Evolutionary conservation across 2,113 vertebrate species (phyloP).

Genomic region (Tetrao urogallus): DNA sequence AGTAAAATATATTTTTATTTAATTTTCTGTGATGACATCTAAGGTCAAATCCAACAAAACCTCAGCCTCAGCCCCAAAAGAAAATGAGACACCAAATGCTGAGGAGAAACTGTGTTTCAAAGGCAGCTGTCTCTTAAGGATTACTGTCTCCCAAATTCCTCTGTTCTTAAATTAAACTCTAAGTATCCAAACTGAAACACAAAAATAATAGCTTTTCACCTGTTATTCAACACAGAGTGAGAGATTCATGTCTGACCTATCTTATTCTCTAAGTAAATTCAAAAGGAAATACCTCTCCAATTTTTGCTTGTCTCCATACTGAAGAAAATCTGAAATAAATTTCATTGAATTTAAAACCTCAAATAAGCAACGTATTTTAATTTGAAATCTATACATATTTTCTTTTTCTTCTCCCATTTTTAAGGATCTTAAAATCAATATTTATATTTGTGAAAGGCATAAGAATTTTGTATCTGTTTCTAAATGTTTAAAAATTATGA

Average conservation of each 20-base stretch:
- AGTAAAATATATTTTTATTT: constrained; percentile 6
- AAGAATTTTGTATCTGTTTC: background rate
- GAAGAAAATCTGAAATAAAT: background rate
- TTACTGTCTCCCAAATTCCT: background rate
- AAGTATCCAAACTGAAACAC: background rate
- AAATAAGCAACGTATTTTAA: background rate
- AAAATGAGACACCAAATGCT: constrained; percentile 5
- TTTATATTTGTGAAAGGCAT: background rate
- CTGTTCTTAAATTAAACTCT: background rate
- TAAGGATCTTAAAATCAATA: background rate
- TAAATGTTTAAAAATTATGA: background rate
- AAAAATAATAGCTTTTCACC: background rate
- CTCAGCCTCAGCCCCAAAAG: background rate
- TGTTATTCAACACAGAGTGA: background rate
- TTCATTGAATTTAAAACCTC: background rate
- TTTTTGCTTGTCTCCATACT: background rate
- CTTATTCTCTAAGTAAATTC: background rate
- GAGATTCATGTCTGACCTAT: background rate
- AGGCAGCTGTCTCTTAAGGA: background rate
- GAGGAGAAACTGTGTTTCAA: background rate
- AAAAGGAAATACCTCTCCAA: background rate
- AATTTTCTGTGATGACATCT: background rate
- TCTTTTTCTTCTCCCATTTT: background rate
- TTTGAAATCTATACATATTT: background rate
- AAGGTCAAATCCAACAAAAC: constrained; percentile 21